Evolutionary conservation across 2,113 vertebrate species (phyloP).

Genomic region (Cacatua alba): DNA sequence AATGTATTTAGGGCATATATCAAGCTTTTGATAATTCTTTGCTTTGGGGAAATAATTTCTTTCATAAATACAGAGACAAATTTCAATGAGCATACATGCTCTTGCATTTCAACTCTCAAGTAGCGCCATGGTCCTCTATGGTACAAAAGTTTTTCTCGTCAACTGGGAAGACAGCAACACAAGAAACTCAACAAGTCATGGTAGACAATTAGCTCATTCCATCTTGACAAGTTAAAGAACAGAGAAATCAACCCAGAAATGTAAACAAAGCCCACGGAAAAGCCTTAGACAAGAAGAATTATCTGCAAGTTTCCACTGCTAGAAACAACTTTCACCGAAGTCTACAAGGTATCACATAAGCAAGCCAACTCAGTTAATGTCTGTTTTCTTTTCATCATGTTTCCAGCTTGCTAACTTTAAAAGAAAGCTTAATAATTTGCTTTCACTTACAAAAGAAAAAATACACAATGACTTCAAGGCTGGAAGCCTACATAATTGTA

Average conservation of each 20-base stretch:
- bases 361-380: background rate
- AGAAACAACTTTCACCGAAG: background rate
- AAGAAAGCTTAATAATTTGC: slow-evolving; percentile 22
- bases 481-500: background rate
- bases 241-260: background rate
- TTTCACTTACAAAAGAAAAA: slow-evolving; percentile 16
- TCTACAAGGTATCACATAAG: background rate
- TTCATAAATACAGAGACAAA: background rate
- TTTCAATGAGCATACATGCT: background rate
- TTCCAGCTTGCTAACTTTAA: slow-evolving; percentile 17
- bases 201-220: background rate
- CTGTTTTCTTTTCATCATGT: background rate
- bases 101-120: background rate
- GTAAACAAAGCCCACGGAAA: background rate
- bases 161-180: background rate
- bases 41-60: background rate
- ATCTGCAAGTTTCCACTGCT: background rate
- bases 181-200: background rate
- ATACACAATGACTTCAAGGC: background rate
- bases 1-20: background rate
- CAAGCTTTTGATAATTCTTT: background rate
- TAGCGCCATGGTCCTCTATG: accelerated
- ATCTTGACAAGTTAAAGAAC: background rate
- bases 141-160: background rate
- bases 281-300: background rate